These are phyloP conservation scores for Podabrus alpinus DNA, from an alignment of 2,888 invertebrate genomes.

Conservation along the genomic window DNA sequence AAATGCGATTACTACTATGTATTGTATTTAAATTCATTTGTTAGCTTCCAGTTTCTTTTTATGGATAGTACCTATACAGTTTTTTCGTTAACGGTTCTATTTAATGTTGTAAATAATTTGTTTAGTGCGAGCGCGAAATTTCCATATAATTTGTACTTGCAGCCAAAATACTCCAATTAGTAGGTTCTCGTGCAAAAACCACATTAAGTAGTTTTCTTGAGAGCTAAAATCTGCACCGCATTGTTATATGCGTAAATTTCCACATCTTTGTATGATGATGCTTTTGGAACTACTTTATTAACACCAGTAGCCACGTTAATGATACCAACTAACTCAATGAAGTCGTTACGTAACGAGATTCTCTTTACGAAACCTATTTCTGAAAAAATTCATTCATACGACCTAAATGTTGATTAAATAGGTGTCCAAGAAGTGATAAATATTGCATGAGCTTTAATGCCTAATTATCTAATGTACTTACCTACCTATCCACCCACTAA, in stretches of 20 bases:
- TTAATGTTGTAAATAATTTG: neutral
- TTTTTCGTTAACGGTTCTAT: neutral
- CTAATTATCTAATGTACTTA: neutral
- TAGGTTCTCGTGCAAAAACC: neutral
- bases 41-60: neutral
- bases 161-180: neutral
- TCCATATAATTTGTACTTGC: constrained; percentile 1
- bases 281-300: constrained; percentile 1
- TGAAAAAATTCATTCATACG: neutral
- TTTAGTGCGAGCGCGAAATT: neutral
- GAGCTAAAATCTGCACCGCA: neutral
- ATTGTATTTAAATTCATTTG: neutral
- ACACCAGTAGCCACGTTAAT: constrained; percentile 9
- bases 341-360: neutral
- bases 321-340: constrained; percentile 4
- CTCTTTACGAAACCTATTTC: neutral
- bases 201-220: constrained; percentile 1
- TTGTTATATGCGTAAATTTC: neutral
- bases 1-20: neutral
- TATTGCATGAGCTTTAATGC: neutral
- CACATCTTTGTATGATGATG: neutral
- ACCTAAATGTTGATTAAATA: neutral
- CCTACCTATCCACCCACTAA: neutral
- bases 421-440: neutral
- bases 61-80: neutral